Evolutionary conservation across 1,140 invertebrate species (phyloP), one percentile per base, ranked within the genome.

Genomic region (Metaphire vulgaris): DNA sequence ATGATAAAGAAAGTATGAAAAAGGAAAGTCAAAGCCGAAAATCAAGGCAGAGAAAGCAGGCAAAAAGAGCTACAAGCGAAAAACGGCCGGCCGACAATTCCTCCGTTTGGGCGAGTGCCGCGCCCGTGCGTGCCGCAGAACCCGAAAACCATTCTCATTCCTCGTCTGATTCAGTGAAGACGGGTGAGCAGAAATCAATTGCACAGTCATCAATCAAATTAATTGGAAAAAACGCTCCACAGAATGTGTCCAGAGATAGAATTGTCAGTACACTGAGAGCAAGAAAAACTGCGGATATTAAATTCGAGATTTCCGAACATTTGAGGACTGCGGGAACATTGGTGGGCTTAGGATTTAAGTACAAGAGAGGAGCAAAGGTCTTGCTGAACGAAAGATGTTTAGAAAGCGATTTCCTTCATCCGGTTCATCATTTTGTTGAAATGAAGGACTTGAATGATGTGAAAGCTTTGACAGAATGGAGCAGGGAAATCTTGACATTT

Each of bases 401-500:
- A 12, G 41, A 21, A 29, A 34, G 41, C 26, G 26, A 72, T n/a
- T 33, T 72, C 29, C 32, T 34, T n/a, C 6, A 72, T 33, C 16
- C 30, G 0, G 41, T 32, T 34, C 70, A 72, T 16, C 70, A 33
- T 29, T 72, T 72, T 32, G 70, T 33, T 30, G 28, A 31, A 30
- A 34, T 33, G 2, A 32, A 72, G 21, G 21, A 21, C 6, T 34
- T 72, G 16, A 33, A 32, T 6, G 41, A 32, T 33, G 32, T 34
- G 33, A 33, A 1, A 32, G 28, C 32, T 72, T 32, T 72, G 28
- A 33, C 26, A 26, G 15, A 72, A 72, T 72, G 30, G 28, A 34
- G 32, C 32, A 33, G 33, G n/a, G 67, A 69, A 69, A 26, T 31
- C 31, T 12, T 69, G 30, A 69, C 2, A 28, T 75, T 75, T 32